Evolutionary conservation across 2,888 invertebrate species (phyloP).

Genomic region (Onchidella celtica): DNA sequence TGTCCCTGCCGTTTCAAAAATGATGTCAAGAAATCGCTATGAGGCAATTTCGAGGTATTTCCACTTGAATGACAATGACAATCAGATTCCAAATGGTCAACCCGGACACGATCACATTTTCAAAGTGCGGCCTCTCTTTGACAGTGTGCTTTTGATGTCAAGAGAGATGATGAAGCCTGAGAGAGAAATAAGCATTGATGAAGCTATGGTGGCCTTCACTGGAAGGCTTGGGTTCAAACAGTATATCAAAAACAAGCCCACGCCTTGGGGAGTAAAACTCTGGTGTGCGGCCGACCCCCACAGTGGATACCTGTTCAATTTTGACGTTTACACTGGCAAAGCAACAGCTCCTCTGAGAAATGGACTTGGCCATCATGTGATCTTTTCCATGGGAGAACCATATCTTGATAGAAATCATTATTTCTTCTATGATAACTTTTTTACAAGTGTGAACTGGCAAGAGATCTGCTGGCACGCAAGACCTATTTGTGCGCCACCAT

Average conservation of each 20-base stretch:
- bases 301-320: conserved; percentile 39
- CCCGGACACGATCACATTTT: not conserved
- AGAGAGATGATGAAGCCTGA: not conserved
- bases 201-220: not conserved
- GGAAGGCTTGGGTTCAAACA: not conserved
- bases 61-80: not conserved
- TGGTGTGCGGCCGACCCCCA: conserved; percentile 41
- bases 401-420: conserved; percentile 27
- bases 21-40: not conserved
- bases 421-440: conserved; percentile 38
- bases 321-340: conserved; percentile 46
- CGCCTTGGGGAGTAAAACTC: conserved; percentile 46
- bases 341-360: not conserved
- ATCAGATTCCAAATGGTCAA: not conserved
- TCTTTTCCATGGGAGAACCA: not conserved
- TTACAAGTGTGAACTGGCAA: conserved; percentile 10
- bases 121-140: not conserved
- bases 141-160: not conserved
- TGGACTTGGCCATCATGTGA: conserved; percentile 38
- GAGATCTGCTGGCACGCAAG: conserved; percentile 18
- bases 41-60: not conserved
- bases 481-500: conserved; percentile 48
- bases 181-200: not conserved
- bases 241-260: conserved; percentile 31
- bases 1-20: not conserved